Percentiles rank a stretch among this genome's conserved stretches.
phyloP scores from a whole-genome alignment of 2,797 vertebrate genomes.

The Notolabrus celidotus region DNA sequence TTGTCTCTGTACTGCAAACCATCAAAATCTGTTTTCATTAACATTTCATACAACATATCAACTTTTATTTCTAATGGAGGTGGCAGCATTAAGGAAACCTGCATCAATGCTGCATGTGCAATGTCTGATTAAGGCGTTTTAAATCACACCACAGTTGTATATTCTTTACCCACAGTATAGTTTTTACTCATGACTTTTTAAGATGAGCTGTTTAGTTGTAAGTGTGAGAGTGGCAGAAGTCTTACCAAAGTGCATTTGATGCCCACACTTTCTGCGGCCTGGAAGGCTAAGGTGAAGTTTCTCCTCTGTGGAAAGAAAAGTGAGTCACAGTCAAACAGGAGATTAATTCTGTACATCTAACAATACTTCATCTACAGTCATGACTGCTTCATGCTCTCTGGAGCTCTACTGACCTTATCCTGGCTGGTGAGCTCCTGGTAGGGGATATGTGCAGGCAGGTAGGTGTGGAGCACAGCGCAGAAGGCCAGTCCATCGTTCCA shows the following conservation, averaged over 20 bases:
- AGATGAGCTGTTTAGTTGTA: no score
- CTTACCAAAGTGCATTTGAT: conserved; percentile 98
- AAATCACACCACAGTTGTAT: no score
- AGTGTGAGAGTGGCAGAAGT: not conserved
- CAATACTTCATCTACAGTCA: not conserved
- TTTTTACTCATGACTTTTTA: no score
- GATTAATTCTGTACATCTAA: not conserved
- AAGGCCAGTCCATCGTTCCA: conserved; percentile 98
- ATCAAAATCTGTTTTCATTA: no score
- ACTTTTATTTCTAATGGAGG: no score
- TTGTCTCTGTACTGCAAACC: no score
- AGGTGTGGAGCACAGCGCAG: conserved; percentile 96
- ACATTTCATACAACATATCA: no score
- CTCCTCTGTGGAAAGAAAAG: conserved; percentile 86
- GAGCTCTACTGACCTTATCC: conserved; percentile 89
- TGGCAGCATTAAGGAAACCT: no score
- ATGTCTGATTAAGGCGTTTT: no score
- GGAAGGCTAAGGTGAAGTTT: conserved; percentile 97
- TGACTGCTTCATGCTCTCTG: not conserved
- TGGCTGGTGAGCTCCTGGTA: conserved; percentile 95
- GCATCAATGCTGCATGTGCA: no score
- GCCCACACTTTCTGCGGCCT: conserved; percentile 97
- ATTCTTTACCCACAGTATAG: no score
- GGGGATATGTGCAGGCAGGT: conserved; percentile 96
- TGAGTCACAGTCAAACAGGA: conserved; percentile 17